These are phyloP conservation scores for Metopolophium dirhodum DNA, from an alignment of 1,140 invertebrate genomes.

Conservation along the genomic window DNA sequence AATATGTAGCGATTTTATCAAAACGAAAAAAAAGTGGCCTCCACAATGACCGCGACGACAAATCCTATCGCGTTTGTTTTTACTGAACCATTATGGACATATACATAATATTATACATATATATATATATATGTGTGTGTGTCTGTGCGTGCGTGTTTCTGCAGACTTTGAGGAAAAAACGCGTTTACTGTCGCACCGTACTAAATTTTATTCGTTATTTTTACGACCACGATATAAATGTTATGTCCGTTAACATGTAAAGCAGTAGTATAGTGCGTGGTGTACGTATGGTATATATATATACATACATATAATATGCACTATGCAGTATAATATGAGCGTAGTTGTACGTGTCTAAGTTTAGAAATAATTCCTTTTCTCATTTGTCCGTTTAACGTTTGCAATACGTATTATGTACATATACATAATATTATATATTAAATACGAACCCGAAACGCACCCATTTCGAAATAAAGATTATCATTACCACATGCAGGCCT, in stretches of 20 bases:
- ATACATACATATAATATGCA: background rate
- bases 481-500: background rate
- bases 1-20: slow-evolving; percentile 16
- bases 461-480: slow-evolving; percentile 24
- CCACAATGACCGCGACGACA: background rate
- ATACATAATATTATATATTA: background rate
- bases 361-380: slow-evolving; percentile 32
- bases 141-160: background rate
- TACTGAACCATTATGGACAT: background rate
- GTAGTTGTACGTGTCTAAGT: slow-evolving; percentile 17
- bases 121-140: background rate
- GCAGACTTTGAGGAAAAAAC: background rate
- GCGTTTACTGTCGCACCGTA: background rate
- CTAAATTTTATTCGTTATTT: background rate
- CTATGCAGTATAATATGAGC: background rate
- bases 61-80: background rate
- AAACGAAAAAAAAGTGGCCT: background rate
- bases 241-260: slow-evolving; percentile 20
- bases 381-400: slow-evolving; percentile 11
- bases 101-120: background rate
- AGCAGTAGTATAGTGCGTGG: background rate
- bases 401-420: background rate
- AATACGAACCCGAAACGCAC: background rate
- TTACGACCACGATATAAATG: slow-evolving; percentile 21
- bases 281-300: background rate